Conservation (phyloP, 2,888 invertebrate species). For the Leptopilina syphax region DNA sequence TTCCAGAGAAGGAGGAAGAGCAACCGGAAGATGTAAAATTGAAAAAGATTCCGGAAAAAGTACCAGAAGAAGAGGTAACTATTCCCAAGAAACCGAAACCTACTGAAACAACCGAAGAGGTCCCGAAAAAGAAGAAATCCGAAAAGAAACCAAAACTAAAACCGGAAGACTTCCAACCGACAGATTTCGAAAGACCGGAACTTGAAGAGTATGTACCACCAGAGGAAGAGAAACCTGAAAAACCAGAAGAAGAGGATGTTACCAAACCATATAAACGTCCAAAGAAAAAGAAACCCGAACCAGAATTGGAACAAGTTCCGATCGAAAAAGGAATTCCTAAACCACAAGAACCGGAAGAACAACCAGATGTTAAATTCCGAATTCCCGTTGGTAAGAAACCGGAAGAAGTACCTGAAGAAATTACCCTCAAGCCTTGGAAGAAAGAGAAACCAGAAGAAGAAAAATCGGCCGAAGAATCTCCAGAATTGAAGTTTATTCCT, state of each 20-base stretch:
- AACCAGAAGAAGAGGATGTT: slow-evolving; percentile 66
- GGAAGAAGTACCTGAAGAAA: slow-evolving; percentile 70
- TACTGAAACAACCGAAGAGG: slow-evolving; percentile 64
- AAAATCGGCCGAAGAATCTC: slow-evolving; percentile 43
- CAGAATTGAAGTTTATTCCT: slow-evolving; percentile 43
- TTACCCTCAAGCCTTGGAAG: slow-evolving; percentile 72
- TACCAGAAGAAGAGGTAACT: slow-evolving; percentile 63
- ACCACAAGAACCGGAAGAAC: slow-evolving; percentile 74
- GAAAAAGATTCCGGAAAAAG: slow-evolving; percentile 58
- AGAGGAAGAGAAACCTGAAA: slow-evolving; percentile 67
- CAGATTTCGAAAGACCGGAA: slow-evolving; percentile 71
- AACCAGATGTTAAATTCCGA: slow-evolving; percentile 75
- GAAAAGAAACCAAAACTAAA: slow-evolving; percentile 64
- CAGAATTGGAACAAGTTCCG: slow-evolving; percentile 70
- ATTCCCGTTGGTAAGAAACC: slow-evolving; percentile 70
- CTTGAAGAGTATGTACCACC: slow-evolving; percentile 72
- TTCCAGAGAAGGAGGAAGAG: slow-evolving; percentile 61
- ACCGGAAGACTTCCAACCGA: slow-evolving; percentile 68
- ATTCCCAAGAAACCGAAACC: slow-evolving; percentile 63
- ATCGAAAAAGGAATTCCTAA: slow-evolving; percentile 74
- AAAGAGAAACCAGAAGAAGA: slow-evolving; percentile 69
- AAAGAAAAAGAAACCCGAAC: slow-evolving; percentile 69
- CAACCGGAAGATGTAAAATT: slow-evolving; percentile 64
- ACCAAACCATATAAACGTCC: slow-evolving; percentile 65
- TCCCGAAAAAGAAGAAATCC: slow-evolving; percentile 63